Conservation (phyloP, 1,140 invertebrate species). For the Macrosteles quadrilineatus region DNA sequence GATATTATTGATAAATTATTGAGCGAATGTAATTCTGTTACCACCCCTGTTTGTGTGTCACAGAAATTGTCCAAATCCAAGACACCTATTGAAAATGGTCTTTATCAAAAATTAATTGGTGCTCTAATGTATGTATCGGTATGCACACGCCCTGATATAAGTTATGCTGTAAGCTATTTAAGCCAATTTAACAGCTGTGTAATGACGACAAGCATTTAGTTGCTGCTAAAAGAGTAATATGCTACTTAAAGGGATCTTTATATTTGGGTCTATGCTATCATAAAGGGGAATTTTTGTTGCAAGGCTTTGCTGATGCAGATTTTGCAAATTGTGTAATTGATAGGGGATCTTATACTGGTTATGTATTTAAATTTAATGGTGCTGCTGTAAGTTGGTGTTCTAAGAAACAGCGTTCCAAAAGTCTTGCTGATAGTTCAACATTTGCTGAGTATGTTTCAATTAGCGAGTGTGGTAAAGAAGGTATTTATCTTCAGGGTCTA, state of each 20-base stretch:
- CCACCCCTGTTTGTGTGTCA: not conserved
- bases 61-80: not conserved
- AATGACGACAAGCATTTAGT: no score
- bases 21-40: not conserved
- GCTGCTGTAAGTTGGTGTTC: slow-evolving; percentile 19
- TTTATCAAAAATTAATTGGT: not conserved
- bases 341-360: slow-evolving; percentile 13
- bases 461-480: not conserved
- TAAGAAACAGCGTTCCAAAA: not conserved
- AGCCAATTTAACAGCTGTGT: slow-evolving; percentile 9
- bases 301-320: slow-evolving; percentile 24
- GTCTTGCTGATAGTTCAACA: not conserved
- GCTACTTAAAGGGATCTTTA: slow-evolving; percentile 18
- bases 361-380: slow-evolving; percentile 22
- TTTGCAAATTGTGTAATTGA: slow-evolving; percentile 14
- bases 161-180: no score
- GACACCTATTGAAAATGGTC: no score
- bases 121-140: not conserved
- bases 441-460: not conserved
- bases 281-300: not conserved
- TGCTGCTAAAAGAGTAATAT: slow-evolving; percentile 11
- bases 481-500: not conserved
- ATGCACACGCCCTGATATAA: no score
- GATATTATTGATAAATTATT: not conserved
- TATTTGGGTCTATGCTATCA: slow-evolving; percentile 8